Conservation (phyloP, 2,888 invertebrate genomes). For the Diplazon laetatorius region DNA sequence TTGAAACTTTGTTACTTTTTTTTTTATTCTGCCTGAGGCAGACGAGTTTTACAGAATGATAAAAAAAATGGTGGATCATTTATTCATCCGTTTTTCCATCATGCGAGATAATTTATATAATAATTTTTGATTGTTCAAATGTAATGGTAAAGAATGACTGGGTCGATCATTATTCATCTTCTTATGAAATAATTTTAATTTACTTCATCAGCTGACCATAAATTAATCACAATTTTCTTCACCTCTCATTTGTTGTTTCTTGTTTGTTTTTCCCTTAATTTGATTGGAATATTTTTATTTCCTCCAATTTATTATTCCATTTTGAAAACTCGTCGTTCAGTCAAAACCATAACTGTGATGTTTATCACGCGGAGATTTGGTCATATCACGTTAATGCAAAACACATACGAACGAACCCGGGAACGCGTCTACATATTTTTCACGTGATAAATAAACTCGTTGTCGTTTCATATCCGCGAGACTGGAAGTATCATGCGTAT, state of each 20-base stretch:
- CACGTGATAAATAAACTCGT: slow-evolving; percentile 67
- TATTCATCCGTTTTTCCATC: too few species aligned
- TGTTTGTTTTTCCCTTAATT: neutral
- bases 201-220: too few species aligned
- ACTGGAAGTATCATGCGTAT: slow-evolving; percentile 64
- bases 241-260: neutral
- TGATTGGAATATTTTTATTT: neutral
- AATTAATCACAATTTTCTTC: too few species aligned
- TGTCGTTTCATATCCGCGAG: slow-evolving; percentile 58
- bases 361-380: slow-evolving; percentile 38
- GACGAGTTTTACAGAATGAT: too few species aligned
- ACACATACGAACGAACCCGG: neutral
- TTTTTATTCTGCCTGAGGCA: too few species aligned
- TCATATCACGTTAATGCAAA: slow-evolving; percentile 18
- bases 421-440: slow-evolving; percentile 54
- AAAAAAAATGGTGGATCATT: too few species aligned
- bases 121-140: too few species aligned
- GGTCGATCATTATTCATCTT: too few species aligned
- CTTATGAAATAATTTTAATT: too few species aligned
- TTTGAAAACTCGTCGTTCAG: slow-evolving; percentile 13
- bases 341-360: slow-evolving; percentile 17
- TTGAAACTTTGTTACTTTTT: too few species aligned
- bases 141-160: too few species aligned
- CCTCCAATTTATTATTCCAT: neutral
- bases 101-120: too few species aligned